Conservation (phyloP, 2,113 vertebrate genomes). For the Pao palembangensis region DNA sequence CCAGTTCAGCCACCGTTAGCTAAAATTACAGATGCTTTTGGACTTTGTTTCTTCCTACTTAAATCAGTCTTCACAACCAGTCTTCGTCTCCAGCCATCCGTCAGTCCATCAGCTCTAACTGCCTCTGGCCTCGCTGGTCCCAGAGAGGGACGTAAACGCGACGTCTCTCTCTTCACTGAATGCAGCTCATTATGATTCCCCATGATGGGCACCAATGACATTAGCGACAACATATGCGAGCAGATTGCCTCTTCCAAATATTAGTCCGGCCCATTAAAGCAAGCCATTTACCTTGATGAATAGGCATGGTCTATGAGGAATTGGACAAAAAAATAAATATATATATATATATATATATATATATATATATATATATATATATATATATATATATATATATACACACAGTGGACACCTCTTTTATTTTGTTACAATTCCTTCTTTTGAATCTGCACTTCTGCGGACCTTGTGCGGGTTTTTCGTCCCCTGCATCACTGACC, state of each 20-base stretch:
- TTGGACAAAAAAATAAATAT: slow-evolving; percentile 40
- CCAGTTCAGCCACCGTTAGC: no score
- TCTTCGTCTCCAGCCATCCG: neutral
- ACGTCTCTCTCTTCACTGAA: slow-evolving; percentile 39
- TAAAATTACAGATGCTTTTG: no score
- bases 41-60: no score
- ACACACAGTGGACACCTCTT: slow-evolving; percentile 25
- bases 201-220: slow-evolving; percentile 57
- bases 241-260: slow-evolving; percentile 68
- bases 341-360: no score
- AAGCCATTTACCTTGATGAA: slow-evolving; percentile 67
- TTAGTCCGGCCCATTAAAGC: slow-evolving; percentile 63
- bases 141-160: slow-evolving; percentile 23
- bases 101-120: neutral
- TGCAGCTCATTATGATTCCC: slow-evolving; percentile 58
- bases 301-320: slow-evolving; percentile 45
- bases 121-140: neutral
- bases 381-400: no score
- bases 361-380: no score
- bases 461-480: slow-evolving; percentile 12
- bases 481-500: neutral
- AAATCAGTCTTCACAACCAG: no score
- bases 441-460: neutral
- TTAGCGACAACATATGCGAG: slow-evolving; percentile 56
- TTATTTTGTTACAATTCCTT: slow-evolving; percentile 31